A percentile compares a stretch with the other conserved stretches of the same genome.
phyloP scores from a whole-genome alignment of 2,797 vertebrate genomes.

The Mormyrus proboscirostris region DNA sequence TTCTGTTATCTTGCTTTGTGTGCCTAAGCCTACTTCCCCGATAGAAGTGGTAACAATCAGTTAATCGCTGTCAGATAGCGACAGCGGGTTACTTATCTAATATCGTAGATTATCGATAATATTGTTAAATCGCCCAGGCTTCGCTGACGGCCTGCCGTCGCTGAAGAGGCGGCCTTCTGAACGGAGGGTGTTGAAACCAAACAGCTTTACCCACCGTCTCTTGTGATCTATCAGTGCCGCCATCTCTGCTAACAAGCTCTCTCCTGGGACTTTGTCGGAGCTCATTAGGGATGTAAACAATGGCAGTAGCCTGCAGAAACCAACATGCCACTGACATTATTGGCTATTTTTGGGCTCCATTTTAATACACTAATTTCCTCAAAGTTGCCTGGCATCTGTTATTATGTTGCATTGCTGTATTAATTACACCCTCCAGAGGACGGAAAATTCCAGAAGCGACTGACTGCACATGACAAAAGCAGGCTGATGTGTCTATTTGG shows the following conservation, averaged over 20 bases:
- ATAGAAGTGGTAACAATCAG: not conserved
- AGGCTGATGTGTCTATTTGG: not conserved
- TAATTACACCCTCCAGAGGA: slow-evolving; percentile 14
- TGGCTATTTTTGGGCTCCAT: slow-evolving; percentile 8
- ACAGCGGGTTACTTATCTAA: not conserved
- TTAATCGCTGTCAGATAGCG: not conserved
- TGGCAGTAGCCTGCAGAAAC: slow-evolving; percentile 22
- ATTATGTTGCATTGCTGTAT: not conserved
- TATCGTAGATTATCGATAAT: not conserved
- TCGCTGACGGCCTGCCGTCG: not conserved
- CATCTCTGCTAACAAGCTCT: slow-evolving; percentile 14
- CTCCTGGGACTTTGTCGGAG: slow-evolving; percentile 25
- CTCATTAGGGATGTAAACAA: slow-evolving; percentile 35
- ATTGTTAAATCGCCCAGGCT: not conserved
- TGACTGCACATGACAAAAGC: slow-evolving; percentile 1
- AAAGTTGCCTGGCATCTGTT: slow-evolving; percentile 12
- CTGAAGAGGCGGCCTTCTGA: not conserved
- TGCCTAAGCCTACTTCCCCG: not conserved
- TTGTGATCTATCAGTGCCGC: slow-evolving; percentile 15
- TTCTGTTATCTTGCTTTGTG: not conserved
- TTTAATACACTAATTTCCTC: slow-evolving; percentile 13
- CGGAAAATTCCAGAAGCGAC: not conserved
- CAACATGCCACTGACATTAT: slow-evolving; percentile 25
- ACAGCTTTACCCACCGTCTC: not conserved
- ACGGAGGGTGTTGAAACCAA: not conserved